These are phyloP conservation scores for Yasuhikotakia modesta DNA, from an alignment of 2,797 vertebrate species.

Conservation along the genomic window DNA sequence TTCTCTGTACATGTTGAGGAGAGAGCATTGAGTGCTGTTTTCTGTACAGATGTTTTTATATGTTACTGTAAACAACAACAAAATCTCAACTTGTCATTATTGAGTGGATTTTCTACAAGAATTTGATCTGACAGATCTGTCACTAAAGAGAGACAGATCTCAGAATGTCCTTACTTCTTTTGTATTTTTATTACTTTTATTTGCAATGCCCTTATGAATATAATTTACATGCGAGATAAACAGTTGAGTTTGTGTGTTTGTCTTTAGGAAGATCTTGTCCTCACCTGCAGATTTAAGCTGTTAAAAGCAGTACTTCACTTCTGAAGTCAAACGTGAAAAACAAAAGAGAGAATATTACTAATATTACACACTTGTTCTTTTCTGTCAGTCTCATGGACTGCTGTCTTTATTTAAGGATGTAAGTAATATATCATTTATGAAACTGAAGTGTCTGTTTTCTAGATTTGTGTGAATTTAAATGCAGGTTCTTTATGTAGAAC, in stretches of 20 bases:
- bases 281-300: background rate
- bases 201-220: background rate
- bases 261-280: background rate
- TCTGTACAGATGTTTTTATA: background rate
- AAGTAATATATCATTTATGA: background rate
- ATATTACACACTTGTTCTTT: constrained; percentile 14
- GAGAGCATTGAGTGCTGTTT: background rate
- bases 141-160: background rate
- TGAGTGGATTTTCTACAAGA: background rate
- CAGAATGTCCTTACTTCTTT: background rate
- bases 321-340: background rate
- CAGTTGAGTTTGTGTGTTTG: background rate
- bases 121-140: background rate
- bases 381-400: background rate
- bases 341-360: constrained; percentile 20
- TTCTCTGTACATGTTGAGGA: background rate
- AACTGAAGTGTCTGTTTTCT: background rate
- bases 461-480: background rate
- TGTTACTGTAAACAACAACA: background rate
- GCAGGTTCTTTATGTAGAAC: background rate
- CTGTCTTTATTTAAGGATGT: constrained; percentile 29
- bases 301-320: background rate
- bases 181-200: constrained; percentile 28
- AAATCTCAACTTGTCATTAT: background rate
- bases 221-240: background rate